phyloP scores from a whole-genome alignment of 2,113 vertebrate genomes.

The Melanerpes formicivorus region DNA sequence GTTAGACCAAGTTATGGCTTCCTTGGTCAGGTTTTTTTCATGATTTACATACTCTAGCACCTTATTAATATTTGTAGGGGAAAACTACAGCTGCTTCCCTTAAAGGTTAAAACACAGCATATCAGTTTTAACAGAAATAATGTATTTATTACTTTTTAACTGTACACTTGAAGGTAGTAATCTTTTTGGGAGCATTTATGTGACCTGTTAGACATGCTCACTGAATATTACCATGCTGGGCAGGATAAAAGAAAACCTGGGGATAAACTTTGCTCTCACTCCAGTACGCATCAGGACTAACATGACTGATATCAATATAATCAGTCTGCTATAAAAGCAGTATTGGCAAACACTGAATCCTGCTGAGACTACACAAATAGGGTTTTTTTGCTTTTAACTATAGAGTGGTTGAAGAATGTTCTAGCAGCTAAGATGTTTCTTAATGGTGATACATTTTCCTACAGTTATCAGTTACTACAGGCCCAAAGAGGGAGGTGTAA shows the following conservation, averaged over 20 bases:
- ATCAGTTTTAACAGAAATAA: background rate
- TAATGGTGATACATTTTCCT: background rate
- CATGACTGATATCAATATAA: background rate
- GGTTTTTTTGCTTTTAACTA: background rate
- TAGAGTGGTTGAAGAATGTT: background rate
- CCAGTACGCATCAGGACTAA: background rate
- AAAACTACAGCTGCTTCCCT: background rate
- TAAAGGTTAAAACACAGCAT: background rate
- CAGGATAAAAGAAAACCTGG: background rate
- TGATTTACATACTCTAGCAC: background rate
- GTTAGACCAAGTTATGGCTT: background rate
- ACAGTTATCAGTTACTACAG: background rate
- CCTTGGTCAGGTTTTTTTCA: background rate
- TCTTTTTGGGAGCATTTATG: background rate
- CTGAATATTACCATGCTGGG: background rate
- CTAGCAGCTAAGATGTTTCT: background rate
- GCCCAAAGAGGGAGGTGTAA: background rate
- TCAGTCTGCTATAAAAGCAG: background rate
- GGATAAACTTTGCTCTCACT: background rate
- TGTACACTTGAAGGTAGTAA: background rate
- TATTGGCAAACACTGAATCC: background rate
- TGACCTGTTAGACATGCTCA: background rate
- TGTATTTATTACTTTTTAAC: background rate
- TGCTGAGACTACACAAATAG: background rate
- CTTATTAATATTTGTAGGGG: background rate